Base-by-base conservation (phyloP, 2,797 vertebrate species). In the Pseudotriccus pelzelni region DNA sequence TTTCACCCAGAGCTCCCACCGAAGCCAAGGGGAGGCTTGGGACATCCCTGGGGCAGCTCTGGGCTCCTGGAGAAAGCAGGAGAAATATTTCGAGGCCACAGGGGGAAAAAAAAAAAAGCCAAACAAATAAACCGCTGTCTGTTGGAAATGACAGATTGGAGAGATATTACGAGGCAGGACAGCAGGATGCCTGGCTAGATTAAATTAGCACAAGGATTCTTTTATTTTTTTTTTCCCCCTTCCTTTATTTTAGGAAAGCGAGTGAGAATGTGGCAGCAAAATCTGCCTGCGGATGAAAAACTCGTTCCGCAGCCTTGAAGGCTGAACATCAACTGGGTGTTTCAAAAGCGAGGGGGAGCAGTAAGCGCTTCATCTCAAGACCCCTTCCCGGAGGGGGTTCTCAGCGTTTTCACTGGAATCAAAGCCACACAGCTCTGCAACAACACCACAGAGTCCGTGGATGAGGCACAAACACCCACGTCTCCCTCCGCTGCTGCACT, bases 201-300 rank as follows among this genome's bases (percentile, higher is more conserved):
- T 89, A 94, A 96, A 89, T 95, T 94, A 96, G 87, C 66, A 64
- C 78, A 72, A 84, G 39, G 87, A 56, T 62, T 53, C 76, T 84
- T 86, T 55, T 49, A 7, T 77, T 84, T 89, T 69, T 89, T 69
- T 80, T 62, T 21, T 0, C 2, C 7, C 41, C 37, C 16, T 95
- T 97, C 37, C 16, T 95, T 97, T 95, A 94, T 97, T 97, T 96
- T 96, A 92, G 72, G 95, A 92, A 96, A 93, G 64, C 2, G 2
- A 95, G 88, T 79, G 90, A 92, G 93, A 94, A 89, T 28, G 86
- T 49, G 12, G 78, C 93, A 95, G 94, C 63, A 94, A 82, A 94
- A 96, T 91, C 88, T 86, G 86, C 78, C 86, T 87, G 92, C 3
- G 6, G 88, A 80, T 90, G 82, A 91, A 94, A 93, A 92, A 62